phyloP scores from a whole-genome alignment of 2,888 invertebrate genomes.

The Kuschelorhynchus macadamiae region DNA sequence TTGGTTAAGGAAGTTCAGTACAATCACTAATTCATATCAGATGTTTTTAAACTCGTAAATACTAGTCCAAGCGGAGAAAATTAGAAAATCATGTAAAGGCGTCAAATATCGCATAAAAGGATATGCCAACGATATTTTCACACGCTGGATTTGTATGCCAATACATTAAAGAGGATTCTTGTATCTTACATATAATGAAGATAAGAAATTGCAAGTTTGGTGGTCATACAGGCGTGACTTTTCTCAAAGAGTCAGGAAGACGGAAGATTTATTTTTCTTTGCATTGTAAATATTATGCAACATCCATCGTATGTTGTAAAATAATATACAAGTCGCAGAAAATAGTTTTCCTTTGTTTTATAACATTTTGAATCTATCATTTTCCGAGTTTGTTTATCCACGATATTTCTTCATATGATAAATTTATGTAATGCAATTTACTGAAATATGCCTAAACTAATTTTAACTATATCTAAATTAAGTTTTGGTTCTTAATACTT shows the following conservation, averaged over 20 bases:
- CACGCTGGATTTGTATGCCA: conserved; percentile 42
- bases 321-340: no score
- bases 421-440: no score
- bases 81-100: conserved; percentile 40
- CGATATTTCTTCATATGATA: no score
- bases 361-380: no score
- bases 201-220: conserved; percentile 45
- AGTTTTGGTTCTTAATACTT: no score
- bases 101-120: conserved; percentile 45
- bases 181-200: conserved; percentile 20
- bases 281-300: not conserved
- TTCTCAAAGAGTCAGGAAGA: conserved; percentile 24
- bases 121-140: conserved; percentile 40
- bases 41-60: conserved; percentile 21
- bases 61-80: conserved; percentile 27
- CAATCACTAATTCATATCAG: conserved; percentile 31
- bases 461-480: no score
- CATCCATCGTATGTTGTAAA: no score
- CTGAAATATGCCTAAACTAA: no score
- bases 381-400: no score
- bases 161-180: conserved; percentile 41
- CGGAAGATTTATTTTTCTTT: conserved; percentile 23
- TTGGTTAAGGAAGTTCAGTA: not conserved
- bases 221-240: conserved; percentile 40
- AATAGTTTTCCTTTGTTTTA: no score